phyloP scores from a whole-genome alignment of 2,113 vertebrate genomes.

The Pleuronectes platessa region DNA sequence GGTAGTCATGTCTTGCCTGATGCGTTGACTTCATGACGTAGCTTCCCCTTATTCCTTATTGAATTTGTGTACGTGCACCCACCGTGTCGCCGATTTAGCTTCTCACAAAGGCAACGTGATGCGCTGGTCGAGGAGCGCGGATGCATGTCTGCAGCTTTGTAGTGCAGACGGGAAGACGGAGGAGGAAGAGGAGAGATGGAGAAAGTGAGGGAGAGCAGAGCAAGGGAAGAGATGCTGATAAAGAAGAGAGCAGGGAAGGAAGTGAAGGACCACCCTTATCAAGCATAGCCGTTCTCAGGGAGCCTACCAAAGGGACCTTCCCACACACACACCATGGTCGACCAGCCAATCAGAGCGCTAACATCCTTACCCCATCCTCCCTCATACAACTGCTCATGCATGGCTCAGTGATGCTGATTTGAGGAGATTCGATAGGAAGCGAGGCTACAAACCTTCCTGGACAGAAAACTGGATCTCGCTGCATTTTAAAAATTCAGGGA shows the following conservation, averaged over 20 bases:
- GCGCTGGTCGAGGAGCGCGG: constrained; percentile 14
- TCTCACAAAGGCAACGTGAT: constrained; percentile 23
- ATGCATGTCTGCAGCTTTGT: constrained; percentile 42
- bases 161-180: constrained; percentile 31
- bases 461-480: constrained; percentile 17
- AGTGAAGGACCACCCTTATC: constrained; percentile 70
- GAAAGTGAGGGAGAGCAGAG: not conserved
- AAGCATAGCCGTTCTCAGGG: constrained; percentile 57
- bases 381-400: constrained; percentile 71
- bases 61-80: constrained; percentile 8
- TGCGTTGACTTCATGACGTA: constrained; percentile 30
- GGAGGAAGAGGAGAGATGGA: constrained; percentile 22
- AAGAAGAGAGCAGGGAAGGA: not conserved
- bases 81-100: constrained; percentile 33
- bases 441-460: constrained; percentile 28
- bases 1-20: constrained; percentile 14
- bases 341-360: constrained; percentile 73
- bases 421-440: constrained; percentile 61
- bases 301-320: constrained; percentile 71
- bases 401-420: constrained; percentile 70
- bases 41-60: constrained; percentile 18
- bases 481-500: not conserved
- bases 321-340: constrained; percentile 74
- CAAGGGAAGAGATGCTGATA: not conserved
- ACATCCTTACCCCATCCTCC: constrained; percentile 73